Evolutionary conservation across 1,140 invertebrate genomes (phyloP).

Genomic region (Mycetomoellerius zeteki): DNA sequence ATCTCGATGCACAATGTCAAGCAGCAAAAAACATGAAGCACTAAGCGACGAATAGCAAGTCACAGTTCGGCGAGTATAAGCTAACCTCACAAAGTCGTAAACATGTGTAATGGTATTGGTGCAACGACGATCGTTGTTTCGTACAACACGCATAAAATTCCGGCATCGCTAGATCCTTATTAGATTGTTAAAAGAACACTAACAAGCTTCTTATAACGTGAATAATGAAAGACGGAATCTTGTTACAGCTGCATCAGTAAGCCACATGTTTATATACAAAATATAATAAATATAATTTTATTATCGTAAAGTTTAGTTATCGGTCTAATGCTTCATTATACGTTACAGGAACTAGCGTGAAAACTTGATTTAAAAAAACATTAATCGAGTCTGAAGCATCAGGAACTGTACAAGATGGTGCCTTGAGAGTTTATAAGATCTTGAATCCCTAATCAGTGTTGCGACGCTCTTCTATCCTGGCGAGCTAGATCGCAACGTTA

Average conservation of each 20-base stretch:
- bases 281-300: neutral
- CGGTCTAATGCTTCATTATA: neutral
- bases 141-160: constrained; percentile 22
- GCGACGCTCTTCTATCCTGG: constrained; percentile 15
- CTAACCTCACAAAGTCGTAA: constrained; percentile 30
- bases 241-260: neutral
- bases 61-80: constrained; percentile 1
- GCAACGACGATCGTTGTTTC: constrained; percentile 15
- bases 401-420: neutral
- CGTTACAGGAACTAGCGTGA: neutral
- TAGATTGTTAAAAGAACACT: neutral
- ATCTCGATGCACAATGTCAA: constrained; percentile 61
- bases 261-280: neutral
- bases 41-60: constrained; percentile 52
- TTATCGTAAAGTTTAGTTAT: constrained; percentile 2
- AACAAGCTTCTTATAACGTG: neutral
- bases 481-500: constrained; percentile 43
- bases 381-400: constrained; percentile 14
- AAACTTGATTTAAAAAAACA: neutral
- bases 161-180: neutral
- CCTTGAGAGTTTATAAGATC: constrained; percentile 1
- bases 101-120: neutral
- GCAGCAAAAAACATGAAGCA: constrained; percentile 44
- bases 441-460: constrained; percentile 50
- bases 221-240: neutral